These are phyloP conservation scores for Eretmocerus hayati DNA, from an alignment of 2,888 invertebrate genomes.

Conservation along the genomic window DNA sequence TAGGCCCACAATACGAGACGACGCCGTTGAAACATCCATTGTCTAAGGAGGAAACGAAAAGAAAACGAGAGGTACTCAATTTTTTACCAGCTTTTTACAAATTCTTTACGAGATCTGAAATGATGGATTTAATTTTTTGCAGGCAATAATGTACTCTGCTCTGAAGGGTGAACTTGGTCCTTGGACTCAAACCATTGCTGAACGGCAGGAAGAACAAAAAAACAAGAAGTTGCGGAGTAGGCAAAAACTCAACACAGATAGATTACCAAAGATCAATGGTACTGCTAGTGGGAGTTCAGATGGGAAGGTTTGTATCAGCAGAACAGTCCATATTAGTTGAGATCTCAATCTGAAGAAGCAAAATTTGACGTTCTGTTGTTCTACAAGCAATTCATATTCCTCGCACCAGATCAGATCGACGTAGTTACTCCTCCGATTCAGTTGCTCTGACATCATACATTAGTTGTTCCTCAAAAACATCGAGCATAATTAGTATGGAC, in stretches of 20 bases:
- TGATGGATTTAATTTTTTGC: no score
- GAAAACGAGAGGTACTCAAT: slow-evolving; percentile 32
- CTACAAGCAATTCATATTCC: no score
- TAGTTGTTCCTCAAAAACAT: no score
- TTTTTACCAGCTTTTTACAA: no score
- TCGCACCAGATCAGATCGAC: no score
- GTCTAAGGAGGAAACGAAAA: slow-evolving; percentile 32
- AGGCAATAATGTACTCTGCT: slow-evolving; percentile 35
- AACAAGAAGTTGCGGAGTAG: slow-evolving; percentile 32
- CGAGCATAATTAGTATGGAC: no score
- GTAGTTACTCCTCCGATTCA: no score
- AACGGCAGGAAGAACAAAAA: slow-evolving; percentile 36
- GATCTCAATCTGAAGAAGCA: no score
- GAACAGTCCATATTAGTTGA: no score
- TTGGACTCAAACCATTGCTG: slow-evolving; percentile 39
- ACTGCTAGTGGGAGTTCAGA: slow-evolving; percentile 11
- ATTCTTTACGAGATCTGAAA: no score
- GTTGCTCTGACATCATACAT: no score
- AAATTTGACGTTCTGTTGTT: no score
- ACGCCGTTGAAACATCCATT: slow-evolving; percentile 53
- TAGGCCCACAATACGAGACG: slow-evolving; percentile 74
- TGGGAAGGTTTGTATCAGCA: slow-evolving; percentile 4
- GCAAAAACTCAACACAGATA: slow-evolving; percentile 26
- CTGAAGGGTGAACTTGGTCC: slow-evolving; percentile 41
- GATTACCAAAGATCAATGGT: slow-evolving; percentile 4